A percentile compares a stretch with the other conserved stretches of the same genome.
phyloP scores from a whole-genome alignment of 2,888 invertebrate genomes.

The Himalopsyche anomala region DNA sequence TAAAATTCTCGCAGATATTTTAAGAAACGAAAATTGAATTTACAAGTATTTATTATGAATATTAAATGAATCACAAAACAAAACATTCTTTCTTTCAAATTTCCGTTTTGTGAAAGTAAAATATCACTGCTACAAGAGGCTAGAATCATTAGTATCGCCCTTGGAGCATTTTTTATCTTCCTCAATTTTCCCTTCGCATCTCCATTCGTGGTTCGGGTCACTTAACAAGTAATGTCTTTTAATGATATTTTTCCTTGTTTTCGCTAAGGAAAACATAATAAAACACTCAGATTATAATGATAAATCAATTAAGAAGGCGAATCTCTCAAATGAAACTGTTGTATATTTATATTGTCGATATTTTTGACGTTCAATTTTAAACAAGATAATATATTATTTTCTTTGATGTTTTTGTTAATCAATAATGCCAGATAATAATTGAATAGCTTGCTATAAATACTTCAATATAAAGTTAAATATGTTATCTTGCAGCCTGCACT shows the following conservation, averaged over 20 bases:
- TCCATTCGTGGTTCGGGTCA: conserved; percentile 15
- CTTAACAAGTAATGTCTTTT: conserved; percentile 34
- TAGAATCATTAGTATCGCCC: conserved; percentile 8
- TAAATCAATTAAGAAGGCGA: conserved; percentile 2
- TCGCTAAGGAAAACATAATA: conserved; percentile 2
- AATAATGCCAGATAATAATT: too few species aligned
- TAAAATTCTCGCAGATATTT: too few species aligned
- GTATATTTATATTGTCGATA: not conserved
- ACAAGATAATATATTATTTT: not conserved
- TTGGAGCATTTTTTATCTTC: conserved; percentile 29
- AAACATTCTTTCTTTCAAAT: not conserved
- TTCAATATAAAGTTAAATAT: too few species aligned
- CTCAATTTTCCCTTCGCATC: conserved; percentile 1
- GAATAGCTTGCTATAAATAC: too few species aligned
- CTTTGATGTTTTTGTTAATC: too few species aligned
- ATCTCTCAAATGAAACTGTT: not conserved
- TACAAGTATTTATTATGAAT: too few species aligned
- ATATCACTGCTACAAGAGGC: conserved; percentile 14
- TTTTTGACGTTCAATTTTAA: not conserved
- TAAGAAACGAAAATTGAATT: too few species aligned
- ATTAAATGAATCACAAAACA: conserved; percentile 7
- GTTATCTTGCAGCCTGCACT: too few species aligned
- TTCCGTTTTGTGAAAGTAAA: not conserved
- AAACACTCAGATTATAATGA: conserved; percentile 34
- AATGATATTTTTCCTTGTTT: conserved; percentile 16